Conservation (phyloP, 1,140 invertebrate species). For the Zaprionus inermis region DNA sequence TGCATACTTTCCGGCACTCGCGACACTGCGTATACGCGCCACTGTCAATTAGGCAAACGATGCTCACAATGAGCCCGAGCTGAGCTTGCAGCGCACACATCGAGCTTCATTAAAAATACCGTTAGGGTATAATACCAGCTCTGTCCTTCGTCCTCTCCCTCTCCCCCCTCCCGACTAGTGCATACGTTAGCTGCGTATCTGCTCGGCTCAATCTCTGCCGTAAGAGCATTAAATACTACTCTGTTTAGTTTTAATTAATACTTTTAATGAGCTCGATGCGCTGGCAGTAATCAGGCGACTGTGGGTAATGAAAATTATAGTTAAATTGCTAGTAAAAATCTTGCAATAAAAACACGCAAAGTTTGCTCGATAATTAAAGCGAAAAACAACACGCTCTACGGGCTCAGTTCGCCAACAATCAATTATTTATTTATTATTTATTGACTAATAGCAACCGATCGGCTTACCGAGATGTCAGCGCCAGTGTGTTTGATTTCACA, state of each 20-base stretch:
- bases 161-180: neutral
- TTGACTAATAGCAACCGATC: conserved; percentile 18
- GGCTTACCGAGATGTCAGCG: neutral
- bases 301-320: neutral
- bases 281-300: neutral
- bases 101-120: conserved; percentile 66
- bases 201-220: neutral
- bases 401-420: neutral
- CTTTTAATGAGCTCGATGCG: conserved; percentile 22
- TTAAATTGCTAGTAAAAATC: no score
- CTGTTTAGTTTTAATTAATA: conserved; percentile 30
- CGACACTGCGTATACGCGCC: conserved; percentile 47
- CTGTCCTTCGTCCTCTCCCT: neutral
- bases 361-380: neutral
- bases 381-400: neutral
- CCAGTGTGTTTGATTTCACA: no score
- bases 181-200: conserved; percentile 3
- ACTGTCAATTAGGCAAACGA: conserved; percentile 61
- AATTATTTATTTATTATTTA: conserved; percentile 7
- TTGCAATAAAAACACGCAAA: neutral
- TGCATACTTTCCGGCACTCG: conserved; percentile 25
- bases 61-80: conserved; percentile 57
- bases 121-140: conserved; percentile 48
- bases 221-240: conserved; percentile 15
- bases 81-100: conserved; percentile 23